These are phyloP conservation scores for Umimayanthus chanpuru DNA, from an alignment of 92 coral and sea anemone genomes.

Conservation along the genomic window DNA sequence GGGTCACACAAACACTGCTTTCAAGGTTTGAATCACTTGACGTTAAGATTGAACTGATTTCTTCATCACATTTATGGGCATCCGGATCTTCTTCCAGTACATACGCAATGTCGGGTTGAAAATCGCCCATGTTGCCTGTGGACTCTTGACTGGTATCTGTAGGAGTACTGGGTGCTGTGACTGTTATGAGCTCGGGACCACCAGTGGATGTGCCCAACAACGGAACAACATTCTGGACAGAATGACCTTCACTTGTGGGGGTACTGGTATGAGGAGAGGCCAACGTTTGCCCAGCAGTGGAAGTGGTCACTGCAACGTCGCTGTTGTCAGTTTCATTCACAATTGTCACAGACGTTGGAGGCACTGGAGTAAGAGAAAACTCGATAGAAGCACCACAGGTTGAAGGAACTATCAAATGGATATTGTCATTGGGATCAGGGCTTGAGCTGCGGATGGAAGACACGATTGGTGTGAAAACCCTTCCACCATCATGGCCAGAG, in stretches of 20 bases:
- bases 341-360: constrained; percentile 14
- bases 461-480: constrained; percentile 38
- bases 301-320: not conserved
- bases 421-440: constrained; percentile 43
- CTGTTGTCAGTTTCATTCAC: constrained; percentile 29
- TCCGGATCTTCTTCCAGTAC: constrained; percentile 9
- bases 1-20: constrained; percentile 38
- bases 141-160: constrained; percentile 44
- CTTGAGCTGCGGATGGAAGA: constrained; percentile 46
- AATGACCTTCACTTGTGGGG: not conserved
- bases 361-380: constrained; percentile 35
- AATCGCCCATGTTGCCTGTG: constrained; percentile 19
- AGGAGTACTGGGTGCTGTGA: constrained; percentile 43
- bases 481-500: constrained; percentile 35
- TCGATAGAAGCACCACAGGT: constrained; percentile 31
- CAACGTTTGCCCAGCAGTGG: not conserved
- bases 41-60: constrained; percentile 40
- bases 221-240: constrained; percentile 2
- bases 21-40: constrained; percentile 42
- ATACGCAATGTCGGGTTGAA: constrained; percentile 1
- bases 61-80: constrained; percentile 22
- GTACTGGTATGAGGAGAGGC: not conserved
- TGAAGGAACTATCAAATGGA: constrained; percentile 39
- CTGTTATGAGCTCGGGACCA: constrained; percentile 22
- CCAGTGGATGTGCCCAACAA: not conserved